phyloP scores from a whole-genome alignment of 2,797 vertebrate species.

The Crocodylus rhombifer region DNA sequence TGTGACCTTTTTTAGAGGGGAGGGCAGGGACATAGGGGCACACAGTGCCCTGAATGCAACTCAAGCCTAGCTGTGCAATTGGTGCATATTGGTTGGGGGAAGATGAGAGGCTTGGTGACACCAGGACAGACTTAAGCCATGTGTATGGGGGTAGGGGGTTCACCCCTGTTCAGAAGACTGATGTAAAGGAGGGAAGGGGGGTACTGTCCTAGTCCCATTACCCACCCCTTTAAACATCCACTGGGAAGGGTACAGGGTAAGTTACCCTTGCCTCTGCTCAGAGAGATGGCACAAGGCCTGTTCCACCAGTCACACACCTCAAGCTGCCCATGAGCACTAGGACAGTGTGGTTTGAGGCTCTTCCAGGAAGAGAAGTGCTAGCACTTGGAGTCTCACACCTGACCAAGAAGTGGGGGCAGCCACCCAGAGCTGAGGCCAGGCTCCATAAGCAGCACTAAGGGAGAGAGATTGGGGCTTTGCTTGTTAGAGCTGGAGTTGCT shows the following conservation, averaged over 20 bases:
- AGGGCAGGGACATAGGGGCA: slow-evolving; percentile 50
- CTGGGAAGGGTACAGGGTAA: neutral
- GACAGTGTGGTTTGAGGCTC: slow-evolving; percentile 45
- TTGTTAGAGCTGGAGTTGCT: slow-evolving; percentile 30
- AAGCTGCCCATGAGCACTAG: neutral
- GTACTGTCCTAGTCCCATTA: slow-evolving; percentile 26
- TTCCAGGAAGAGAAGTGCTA: neutral
- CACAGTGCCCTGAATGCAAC: slow-evolving; percentile 21
- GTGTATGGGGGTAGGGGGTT: neutral
- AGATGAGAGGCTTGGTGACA: neutral
- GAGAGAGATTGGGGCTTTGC: slow-evolving; percentile 1
- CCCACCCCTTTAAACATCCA: neutral
- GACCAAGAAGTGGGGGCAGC: neutral
- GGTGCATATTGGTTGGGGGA: neutral
- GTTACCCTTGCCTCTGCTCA: neutral
- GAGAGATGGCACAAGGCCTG: rapidly evolving
- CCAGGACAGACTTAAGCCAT: slow-evolving; percentile 53
- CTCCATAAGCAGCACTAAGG: neutral
- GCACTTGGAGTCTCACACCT: neutral
- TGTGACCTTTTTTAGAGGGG: slow-evolving; percentile 56
- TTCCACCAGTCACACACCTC: neutral
- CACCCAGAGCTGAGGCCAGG: neutral
- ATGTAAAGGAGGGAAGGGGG: slow-evolving; percentile 17
- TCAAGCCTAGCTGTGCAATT: slow-evolving; percentile 65
- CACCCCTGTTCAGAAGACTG: slow-evolving; percentile 40